A percentile compares a stretch with the other conserved stretches of the same genome.
These are phyloP conservation scores for Motacilla tschutschensis DNA, from an alignment of 2,113 vertebrate genomes.

Conservation along the genomic window DNA sequence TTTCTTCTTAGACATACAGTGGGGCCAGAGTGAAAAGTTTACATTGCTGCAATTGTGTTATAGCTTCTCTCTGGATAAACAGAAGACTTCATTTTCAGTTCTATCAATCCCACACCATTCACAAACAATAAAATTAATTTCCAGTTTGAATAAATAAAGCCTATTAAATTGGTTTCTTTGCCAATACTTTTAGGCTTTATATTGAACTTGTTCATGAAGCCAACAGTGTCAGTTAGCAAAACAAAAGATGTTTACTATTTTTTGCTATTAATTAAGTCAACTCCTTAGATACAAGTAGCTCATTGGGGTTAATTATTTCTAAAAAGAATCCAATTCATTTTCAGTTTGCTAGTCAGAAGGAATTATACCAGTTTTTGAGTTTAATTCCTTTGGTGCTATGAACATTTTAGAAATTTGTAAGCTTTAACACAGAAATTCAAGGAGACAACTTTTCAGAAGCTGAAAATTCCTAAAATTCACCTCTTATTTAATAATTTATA, in stretches of 20 bases:
- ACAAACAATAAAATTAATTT: slow-evolving; percentile 54
- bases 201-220: not conserved
- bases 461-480: not conserved
- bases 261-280: slow-evolving; percentile 20
- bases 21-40: not conserved
- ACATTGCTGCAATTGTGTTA: slow-evolving; percentile 16
- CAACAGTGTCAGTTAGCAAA: slow-evolving; percentile 15
- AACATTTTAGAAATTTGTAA: not conserved
- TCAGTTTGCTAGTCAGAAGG: not conserved
- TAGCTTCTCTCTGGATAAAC: slow-evolving; percentile 29
- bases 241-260: slow-evolving; percentile 30
- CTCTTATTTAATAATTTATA: not conserved
- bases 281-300: slow-evolving; percentile 13
- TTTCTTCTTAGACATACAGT: not conserved
- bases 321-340: not conserved
- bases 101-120: not conserved
- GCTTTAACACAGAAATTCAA: not conserved
- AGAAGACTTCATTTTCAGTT: slow-evolving; percentile 29
- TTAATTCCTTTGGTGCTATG: not conserved
- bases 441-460: not conserved
- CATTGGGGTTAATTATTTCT: not conserved
- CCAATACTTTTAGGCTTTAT: not conserved
- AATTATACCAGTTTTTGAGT: not conserved
- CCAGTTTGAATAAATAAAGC: slow-evolving; percentile 40
- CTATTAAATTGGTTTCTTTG: slow-evolving; percentile 16